Evolutionary conservation across 2,888 invertebrate species (phyloP).

Genomic region (Ceriagrion tenellum): DNA sequence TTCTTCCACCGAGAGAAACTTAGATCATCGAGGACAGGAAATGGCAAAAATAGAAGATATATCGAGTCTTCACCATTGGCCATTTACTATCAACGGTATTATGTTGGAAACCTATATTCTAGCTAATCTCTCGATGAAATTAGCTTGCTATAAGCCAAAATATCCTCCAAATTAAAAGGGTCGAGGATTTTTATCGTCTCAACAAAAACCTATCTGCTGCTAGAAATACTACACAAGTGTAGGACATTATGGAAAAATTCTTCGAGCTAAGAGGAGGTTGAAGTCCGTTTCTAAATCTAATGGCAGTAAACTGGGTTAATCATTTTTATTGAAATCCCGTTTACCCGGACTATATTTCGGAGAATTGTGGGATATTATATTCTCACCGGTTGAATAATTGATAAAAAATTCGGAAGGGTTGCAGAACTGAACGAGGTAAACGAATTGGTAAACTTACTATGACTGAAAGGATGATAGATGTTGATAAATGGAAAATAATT

Average conservation of each 20-base stretch:
- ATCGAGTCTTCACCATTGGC: not conserved
- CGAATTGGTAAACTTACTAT: too few species aligned
- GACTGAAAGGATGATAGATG: too few species aligned
- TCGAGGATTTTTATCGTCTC: not conserved
- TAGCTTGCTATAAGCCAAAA: not conserved
- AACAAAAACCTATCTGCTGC: not conserved
- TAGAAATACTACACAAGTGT: not conserved
- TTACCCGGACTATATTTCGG: too few species aligned
- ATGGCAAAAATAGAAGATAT: not conserved
- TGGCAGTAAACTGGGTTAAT: not conserved
- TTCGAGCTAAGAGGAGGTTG: not conserved
- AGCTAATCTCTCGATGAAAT: not conserved
- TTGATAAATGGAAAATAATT: too few species aligned
- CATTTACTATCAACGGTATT: not conserved
- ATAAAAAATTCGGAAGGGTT: too few species aligned
- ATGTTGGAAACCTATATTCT: not conserved
- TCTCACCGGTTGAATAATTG: not conserved
- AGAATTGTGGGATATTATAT: too few species aligned
- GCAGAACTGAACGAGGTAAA: too few species aligned
- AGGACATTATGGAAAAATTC: not conserved
- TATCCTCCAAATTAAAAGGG: not conserved
- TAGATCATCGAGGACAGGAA: not conserved
- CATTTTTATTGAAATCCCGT: too few species aligned
- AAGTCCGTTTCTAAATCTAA: not conserved
- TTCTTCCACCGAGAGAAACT: too few species aligned